Percentiles rank a stretch among this genome's conserved stretches.
phyloP scores from a whole-genome alignment of 2,113 vertebrate genomes.

The Nothobranchius furzeri region DNA sequence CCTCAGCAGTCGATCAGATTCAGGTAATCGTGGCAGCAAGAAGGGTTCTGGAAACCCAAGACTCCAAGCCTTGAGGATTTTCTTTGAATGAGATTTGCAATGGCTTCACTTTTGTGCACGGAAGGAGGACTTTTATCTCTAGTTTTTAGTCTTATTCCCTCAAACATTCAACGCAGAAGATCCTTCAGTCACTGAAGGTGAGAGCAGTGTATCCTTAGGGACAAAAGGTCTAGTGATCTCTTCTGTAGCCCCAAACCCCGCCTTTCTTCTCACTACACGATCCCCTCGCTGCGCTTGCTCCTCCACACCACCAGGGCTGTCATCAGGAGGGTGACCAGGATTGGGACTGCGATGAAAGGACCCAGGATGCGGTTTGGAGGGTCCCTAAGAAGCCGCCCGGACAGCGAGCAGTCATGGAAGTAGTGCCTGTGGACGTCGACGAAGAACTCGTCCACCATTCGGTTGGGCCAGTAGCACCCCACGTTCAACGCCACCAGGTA shows the following conservation, averaged over 20 bases:
- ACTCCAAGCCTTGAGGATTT: slow-evolving; percentile 8
- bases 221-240: slow-evolving; percentile 5
- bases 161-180: slow-evolving; percentile 17
- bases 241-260: background rate
- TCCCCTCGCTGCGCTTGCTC: slow-evolving; percentile 88
- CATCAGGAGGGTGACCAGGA: slow-evolving; percentile 89
- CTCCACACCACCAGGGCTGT: slow-evolving; percentile 91
- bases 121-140: slow-evolving; percentile 11
- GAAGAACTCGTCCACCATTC: slow-evolving; percentile 90
- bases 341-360: slow-evolving; percentile 87
- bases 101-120: background rate
- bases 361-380: slow-evolving; percentile 87
- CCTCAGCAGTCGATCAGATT: slow-evolving; percentile 3
- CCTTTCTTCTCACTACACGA: slow-evolving; percentile 70
- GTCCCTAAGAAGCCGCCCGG: slow-evolving; percentile 84
- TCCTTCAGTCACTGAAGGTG: slow-evolving; percentile 34
- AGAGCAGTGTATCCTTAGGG: background rate
- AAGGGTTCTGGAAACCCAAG: slow-evolving; percentile 10
- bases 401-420: slow-evolving; percentile 86
- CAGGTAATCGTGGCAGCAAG: background rate
- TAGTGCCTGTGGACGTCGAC: slow-evolving; percentile 85
- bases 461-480: slow-evolving; percentile 92
- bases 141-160: slow-evolving; percentile 1
- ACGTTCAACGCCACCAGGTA: slow-evolving; percentile 77
- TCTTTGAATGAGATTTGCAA: background rate